Evolutionary conservation across 1,140 invertebrate species (phyloP).

Genomic region (Pseudomyrmex gracilis): DNA sequence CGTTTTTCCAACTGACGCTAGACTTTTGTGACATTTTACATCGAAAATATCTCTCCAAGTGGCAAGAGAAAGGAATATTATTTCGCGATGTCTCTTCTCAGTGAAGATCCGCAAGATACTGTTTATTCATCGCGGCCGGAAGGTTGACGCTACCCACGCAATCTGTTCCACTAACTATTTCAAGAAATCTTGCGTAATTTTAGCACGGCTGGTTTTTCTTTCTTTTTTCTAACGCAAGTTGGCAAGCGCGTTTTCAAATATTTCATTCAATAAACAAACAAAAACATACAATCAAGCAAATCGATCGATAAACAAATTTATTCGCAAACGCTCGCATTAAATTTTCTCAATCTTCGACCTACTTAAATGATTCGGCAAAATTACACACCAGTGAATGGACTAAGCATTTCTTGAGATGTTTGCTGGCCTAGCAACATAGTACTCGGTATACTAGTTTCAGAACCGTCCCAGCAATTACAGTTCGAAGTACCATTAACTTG

Average conservation of each 20-base stretch:
- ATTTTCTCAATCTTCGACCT: constrained; percentile 2
- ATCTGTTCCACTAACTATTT: constrained; percentile 72
- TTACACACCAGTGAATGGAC: constrained; percentile 82
- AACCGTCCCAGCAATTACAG: constrained; percentile 85
- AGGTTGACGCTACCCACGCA: constrained; percentile 66
- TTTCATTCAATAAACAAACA: constrained; percentile 19
- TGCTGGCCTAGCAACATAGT: constrained; percentile 84
- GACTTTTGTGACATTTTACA: constrained; percentile 17
- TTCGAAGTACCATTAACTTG: constrained; percentile 85
- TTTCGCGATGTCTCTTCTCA: neutral
- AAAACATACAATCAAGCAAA: neutral
- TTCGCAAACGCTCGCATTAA: neutral
- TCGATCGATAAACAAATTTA: neutral
- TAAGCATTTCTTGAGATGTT: constrained; percentile 83
- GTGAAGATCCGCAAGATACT: constrained; percentile 62
- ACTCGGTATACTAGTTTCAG: constrained; percentile 83
- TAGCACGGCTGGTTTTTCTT: constrained; percentile 68
- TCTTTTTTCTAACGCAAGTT: constrained; percentile 25
- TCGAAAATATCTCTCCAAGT: neutral
- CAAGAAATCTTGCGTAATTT: constrained; percentile 77
- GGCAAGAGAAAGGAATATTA: constrained; percentile 26
- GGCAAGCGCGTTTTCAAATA: neutral
- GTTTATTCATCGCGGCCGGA: constrained; percentile 63
- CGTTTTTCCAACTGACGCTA: constrained; percentile 54
- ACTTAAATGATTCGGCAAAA: constrained; percentile 9